Conservation (phyloP, 2,113 vertebrate genomes). For the Corythornis madagascariensis region DNA sequence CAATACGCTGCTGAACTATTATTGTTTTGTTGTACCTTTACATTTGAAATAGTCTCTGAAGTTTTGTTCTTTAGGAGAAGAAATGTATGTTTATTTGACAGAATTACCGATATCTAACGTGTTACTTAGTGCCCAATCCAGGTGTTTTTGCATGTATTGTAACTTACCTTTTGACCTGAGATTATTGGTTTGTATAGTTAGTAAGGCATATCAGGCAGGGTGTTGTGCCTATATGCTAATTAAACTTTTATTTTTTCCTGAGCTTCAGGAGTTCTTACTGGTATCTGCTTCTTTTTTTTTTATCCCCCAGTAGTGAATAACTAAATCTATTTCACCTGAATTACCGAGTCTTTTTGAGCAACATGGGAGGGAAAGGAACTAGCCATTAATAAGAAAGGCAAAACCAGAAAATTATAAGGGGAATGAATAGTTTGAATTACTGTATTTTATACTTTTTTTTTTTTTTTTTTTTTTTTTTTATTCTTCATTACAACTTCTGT, state of each 20-base stretch:
- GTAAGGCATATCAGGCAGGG: conserved; percentile 32
- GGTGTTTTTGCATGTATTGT: conserved; percentile 53
- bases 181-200: conserved; percentile 57
- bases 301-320: accelerated
- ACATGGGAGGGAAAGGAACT: background rate
- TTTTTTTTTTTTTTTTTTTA: background rate
- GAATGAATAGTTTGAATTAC: background rate
- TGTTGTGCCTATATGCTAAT: conserved; percentile 58
- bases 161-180: conserved; percentile 40
- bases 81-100: conserved; percentile 46
- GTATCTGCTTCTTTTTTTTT: background rate
- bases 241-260: conserved; percentile 49
- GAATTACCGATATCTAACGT: conserved; percentile 1
- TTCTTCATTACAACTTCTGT: background rate
- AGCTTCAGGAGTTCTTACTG: background rate
- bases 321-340: background rate
- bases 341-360: background rate
- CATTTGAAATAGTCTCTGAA: conserved; percentile 25
- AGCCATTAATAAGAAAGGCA: background rate
- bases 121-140: conserved; percentile 39
- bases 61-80: conserved; percentile 49
- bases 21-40: conserved; percentile 20
- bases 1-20: background rate
- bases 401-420: background rate
- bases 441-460: background rate